Conservation (phyloP, 2,797 vertebrate species). For the Fistularia commersonii region DNA sequence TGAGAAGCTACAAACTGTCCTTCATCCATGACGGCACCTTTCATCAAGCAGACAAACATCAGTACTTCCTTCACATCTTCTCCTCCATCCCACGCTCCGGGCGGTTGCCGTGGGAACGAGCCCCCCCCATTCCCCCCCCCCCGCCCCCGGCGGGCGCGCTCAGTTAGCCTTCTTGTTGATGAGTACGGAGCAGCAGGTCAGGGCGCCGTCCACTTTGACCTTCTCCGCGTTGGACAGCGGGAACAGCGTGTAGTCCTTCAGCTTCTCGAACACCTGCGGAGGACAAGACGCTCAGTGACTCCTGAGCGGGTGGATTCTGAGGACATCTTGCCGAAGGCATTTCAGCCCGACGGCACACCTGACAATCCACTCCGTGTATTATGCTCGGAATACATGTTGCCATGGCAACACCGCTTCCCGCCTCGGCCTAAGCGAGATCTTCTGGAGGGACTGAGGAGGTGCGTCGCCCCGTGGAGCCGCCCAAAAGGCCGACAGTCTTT, state of each 20-base stretch:
- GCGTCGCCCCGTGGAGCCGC: no score
- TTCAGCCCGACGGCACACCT: no score
- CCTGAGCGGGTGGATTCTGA: no score
- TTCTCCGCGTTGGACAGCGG: slow-evolving; percentile 84
- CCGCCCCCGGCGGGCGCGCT: slow-evolving; percentile 27
- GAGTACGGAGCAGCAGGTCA: slow-evolving; percentile 90
- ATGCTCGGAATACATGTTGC: not conserved
- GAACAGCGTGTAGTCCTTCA: slow-evolving; percentile 95
- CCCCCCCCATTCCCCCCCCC: not conserved
- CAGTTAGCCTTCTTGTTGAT: slow-evolving; percentile 86
- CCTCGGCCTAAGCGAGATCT: no score
- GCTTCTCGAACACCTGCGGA: slow-evolving; percentile 89
- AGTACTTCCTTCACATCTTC: no score
- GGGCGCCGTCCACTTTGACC: slow-evolving; percentile 86
- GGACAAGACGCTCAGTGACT: not conserved
- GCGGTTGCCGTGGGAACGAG: slow-evolving; percentile 18
- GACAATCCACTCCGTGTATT: not conserved
- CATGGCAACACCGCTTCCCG: slow-evolving; percentile 6
- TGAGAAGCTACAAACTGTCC: no score
- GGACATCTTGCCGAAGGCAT: not conserved
- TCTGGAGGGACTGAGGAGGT: slow-evolving; percentile 11
- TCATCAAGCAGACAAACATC: no score
- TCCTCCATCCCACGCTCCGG: no score
- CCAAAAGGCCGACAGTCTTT: no score
- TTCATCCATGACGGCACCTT: no score